Conservation (phyloP, 1,140 invertebrate genomes). For the Wasmannia auropunctata region DNA sequence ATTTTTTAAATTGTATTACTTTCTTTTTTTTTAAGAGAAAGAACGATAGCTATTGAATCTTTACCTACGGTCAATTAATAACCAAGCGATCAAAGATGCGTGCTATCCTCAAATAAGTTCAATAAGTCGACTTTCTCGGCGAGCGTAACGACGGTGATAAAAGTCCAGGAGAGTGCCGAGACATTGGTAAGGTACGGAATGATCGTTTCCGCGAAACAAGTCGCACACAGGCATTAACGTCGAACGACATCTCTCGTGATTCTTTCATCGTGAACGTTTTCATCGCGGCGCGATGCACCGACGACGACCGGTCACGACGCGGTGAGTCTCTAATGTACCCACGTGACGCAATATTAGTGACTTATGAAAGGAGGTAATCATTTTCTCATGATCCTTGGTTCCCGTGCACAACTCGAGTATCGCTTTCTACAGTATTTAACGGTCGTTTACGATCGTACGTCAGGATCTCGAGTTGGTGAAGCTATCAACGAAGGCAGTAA, state of each 20-base stretch:
- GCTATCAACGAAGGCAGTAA: slow-evolving; percentile 49
- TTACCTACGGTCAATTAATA: background rate
- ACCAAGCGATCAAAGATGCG: background rate
- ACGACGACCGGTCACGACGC: slow-evolving; percentile 67
- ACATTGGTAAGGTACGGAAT: background rate
- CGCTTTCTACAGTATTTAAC: slow-evolving; percentile 59
- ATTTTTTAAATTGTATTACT: background rate
- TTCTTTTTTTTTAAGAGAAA: background rate
- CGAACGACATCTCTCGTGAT: slow-evolving; percentile 39
- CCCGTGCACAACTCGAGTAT: slow-evolving; percentile 39
- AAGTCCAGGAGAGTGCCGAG: background rate
- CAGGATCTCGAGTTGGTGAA: background rate
- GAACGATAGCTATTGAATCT: background rate
- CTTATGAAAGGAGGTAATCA: slow-evolving; percentile 69
- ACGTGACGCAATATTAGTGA: slow-evolving; percentile 46
- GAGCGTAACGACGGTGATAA: slow-evolving; percentile 27
- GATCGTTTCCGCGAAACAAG: slow-evolving; percentile 19
- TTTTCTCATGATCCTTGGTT: slow-evolving; percentile 73
- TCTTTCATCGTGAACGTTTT: background rate
- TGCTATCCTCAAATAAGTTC: slow-evolving; percentile 14
- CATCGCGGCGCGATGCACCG: slow-evolving; percentile 21
- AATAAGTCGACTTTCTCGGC: slow-evolving; percentile 34
- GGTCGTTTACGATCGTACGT: background rate
- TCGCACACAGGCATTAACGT: slow-evolving; percentile 30
- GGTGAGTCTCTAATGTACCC: slow-evolving; percentile 45